These are phyloP conservation scores for Gouania willdenowi DNA, from an alignment of 2,797 vertebrate genomes.

Conservation along the genomic window DNA sequence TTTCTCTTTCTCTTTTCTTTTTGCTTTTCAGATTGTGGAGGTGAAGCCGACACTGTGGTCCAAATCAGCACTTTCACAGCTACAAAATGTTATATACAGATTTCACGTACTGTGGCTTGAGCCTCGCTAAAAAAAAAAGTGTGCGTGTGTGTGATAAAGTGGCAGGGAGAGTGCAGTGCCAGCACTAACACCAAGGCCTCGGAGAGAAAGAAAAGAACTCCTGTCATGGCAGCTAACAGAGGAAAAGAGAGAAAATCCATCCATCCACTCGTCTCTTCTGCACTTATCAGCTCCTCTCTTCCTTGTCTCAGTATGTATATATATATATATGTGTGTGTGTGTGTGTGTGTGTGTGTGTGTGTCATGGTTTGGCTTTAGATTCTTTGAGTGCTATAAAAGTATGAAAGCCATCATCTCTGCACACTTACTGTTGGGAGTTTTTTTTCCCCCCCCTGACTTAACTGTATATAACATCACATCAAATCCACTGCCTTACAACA, in stretches of 20 bases:
- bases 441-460: slow-evolving; percentile 3
- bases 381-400: slow-evolving; percentile 27
- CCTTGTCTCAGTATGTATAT: too few relatives aligned
- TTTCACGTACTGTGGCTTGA: slow-evolving; percentile 69
- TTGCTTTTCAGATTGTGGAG: slow-evolving; percentile 37
- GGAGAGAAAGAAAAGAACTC: slow-evolving; percentile 77
- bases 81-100: slow-evolving; percentile 76
- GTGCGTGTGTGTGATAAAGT: slow-evolving; percentile 51
- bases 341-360: slow-evolving; percentile 31
- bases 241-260: slow-evolving; percentile 71
- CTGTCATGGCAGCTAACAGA: slow-evolving; percentile 72
- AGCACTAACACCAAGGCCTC: slow-evolving; percentile 73
- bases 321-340: slow-evolving; percentile 31
- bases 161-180: slow-evolving; percentile 66
- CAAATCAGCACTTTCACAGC: slow-evolving; percentile 69
- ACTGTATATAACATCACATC: slow-evolving; percentile 3
- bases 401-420: too few relatives aligned
- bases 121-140: slow-evolving; percentile 58
- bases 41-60: slow-evolving; percentile 46
- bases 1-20: slow-evolving; percentile 12
- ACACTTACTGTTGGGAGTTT: too few relatives aligned
- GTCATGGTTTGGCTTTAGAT: slow-evolving; percentile 33
- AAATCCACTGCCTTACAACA: slow-evolving; percentile 19
- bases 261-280: slow-evolving; percentile 51
- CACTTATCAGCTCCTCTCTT: slow-evolving; percentile 43